Conservation (phyloP, 2,888 invertebrate species). For the Meiosimyza decipiens region DNA sequence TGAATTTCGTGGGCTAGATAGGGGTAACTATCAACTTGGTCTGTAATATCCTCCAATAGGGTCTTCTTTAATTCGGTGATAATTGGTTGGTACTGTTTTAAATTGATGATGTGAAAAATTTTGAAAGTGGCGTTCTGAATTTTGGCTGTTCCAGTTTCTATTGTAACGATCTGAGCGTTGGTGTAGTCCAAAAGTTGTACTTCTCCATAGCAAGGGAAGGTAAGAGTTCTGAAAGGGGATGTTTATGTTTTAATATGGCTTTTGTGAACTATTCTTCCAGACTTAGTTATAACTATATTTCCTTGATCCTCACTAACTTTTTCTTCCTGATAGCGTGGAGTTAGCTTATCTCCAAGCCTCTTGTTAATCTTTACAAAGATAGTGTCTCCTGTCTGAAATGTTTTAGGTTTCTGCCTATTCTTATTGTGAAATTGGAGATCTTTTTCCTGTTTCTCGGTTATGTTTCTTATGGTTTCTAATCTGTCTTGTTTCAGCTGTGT, state of each 20-base stretch:
- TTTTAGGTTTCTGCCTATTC: slow-evolving; percentile 20
- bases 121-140: slow-evolving; percentile 34
- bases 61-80: not conserved
- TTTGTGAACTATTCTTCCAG: no score
- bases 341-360: slow-evolving; percentile 33
- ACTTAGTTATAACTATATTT: no score
- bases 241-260: no score
- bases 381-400: slow-evolving; percentile 25
- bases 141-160: slow-evolving; percentile 10
- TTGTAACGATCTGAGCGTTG: not conserved
- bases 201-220: not conserved
- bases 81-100: slow-evolving; percentile 8
- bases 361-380: slow-evolving; percentile 31
- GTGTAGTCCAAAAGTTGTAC: slow-evolving; percentile 30
- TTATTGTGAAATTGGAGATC: slow-evolving; percentile 31
- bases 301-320: not conserved
- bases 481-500: no score
- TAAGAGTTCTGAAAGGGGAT: no score
- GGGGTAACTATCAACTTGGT: no score
- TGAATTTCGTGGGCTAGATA: no score
- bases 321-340: slow-evolving; percentile 30
- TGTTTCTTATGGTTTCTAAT: no score
- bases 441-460: slow-evolving; percentile 26
- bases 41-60: no score
- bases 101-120: slow-evolving; percentile 35